phyloP scores from a whole-genome alignment of 2,888 invertebrate genomes.

The Drosophila mulleri region DNA sequence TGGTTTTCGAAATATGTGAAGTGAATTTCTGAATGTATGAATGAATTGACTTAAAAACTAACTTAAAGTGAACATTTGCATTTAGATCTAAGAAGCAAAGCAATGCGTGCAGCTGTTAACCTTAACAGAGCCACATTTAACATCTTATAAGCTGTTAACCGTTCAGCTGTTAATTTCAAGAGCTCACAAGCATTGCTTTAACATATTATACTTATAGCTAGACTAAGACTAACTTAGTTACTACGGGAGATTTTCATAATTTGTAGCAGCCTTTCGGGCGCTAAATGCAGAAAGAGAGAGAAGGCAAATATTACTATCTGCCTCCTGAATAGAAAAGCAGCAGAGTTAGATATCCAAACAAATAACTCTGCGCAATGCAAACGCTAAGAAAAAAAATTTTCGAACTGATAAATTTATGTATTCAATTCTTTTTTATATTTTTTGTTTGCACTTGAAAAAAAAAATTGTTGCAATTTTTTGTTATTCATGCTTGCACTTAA shows the following conservation, averaged over 20 bases:
- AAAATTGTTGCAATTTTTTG: too few species aligned
- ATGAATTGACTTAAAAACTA: constrained; percentile 48
- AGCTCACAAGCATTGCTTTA: neutral
- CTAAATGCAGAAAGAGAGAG: neutral
- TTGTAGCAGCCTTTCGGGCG: constrained; percentile 26
- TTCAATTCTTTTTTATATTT: neutral
- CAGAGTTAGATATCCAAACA: constrained; percentile 7
- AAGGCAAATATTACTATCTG: constrained; percentile 3
- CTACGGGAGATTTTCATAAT: constrained; percentile 3
- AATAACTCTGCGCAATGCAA: constrained; percentile 19
- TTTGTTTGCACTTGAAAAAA: constrained; percentile 18
- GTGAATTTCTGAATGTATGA: constrained; percentile 53
- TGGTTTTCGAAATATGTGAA: constrained; percentile 45
- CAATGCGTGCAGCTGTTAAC: constrained; percentile 7
- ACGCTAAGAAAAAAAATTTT: constrained; percentile 19
- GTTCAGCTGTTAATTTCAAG: neutral
- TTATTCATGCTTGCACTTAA: constrained; percentile 11
- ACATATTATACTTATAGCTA: neutral
- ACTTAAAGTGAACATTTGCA: constrained; percentile 41
- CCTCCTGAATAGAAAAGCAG: neutral
- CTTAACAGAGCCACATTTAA: constrained; percentile 10
- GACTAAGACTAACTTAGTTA: constrained; percentile 8
- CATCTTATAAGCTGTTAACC: constrained; percentile 7
- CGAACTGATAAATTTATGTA: neutral
- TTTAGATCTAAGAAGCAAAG: neutral